Base-by-base conservation (phyloP, 2,888 invertebrate genomes). In the Eupsilia transversa region DNA sequence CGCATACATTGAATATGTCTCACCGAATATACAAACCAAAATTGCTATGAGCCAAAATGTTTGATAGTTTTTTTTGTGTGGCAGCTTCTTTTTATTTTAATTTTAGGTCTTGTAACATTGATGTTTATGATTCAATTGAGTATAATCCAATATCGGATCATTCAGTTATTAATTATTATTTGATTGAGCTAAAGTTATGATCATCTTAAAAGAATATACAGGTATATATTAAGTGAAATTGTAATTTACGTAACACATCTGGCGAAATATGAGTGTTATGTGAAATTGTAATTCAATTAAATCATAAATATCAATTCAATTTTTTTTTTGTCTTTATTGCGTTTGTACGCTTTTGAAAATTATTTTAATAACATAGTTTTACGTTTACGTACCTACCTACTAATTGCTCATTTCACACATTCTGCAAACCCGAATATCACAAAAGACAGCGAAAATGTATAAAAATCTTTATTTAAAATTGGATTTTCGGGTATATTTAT, bases 11-110 rank as follows among this genome's bases (percentile, higher is more conserved):
- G 72, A 78, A 77, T 77, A 74, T 71, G 84, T 82, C 81, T 86
- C 92, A 93, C 93, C 90, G 89, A 90, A 79, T 79, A 86, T 86
- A 88, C 67, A 83, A 89, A 91, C 91, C 90, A 93, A 93, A 94
- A 93, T 91, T 91, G 83, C 86, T 87, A 80, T 33, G 85, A 91
- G 91, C 93, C 92, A 93, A 93, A 93, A 85, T 83, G 33, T 80
- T 59, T 84, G 77, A 78, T 82, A 89, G 84, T 72, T 79, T 82
- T 57, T 84, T 77, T 72, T 80, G 59, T 74, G 70, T 80, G 79
- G 88, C 87, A 86, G 81, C 80, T 83, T 80, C 73, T 82, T 75
- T 46, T 72, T 78, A 64, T 49, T 71, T 72, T 72, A 49, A 27
- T 61, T 63, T 72, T 79, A 76, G 33, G 65, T 79, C 52, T 67